Evolutionary conservation across 2,113 vertebrate species (phyloP).

Genomic region (Psammodynastes pulverulentus): DNA sequence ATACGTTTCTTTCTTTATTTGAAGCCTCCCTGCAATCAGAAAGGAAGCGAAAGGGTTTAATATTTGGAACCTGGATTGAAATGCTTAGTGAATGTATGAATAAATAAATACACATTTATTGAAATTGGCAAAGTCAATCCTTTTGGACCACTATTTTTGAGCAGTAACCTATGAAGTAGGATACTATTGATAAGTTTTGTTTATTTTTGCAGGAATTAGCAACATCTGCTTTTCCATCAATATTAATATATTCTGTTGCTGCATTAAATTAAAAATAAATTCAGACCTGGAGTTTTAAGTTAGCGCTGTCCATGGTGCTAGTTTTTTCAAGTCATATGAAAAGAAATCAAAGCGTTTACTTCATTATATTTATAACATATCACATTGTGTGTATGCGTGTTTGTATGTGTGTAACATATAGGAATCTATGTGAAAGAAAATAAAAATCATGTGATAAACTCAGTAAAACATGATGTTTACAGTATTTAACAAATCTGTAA

Average conservation of each 20-base stretch:
- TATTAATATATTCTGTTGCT: background rate
- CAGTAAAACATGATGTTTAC: background rate
- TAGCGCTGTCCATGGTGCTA: conserved; percentile 22
- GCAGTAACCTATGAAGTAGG: background rate
- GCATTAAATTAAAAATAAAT: no score
- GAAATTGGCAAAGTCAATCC: background rate
- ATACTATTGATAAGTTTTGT: background rate
- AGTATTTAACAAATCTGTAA: background rate
- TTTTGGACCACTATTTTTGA: background rate
- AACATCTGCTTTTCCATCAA: rapidly evolving
- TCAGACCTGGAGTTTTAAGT: background rate
- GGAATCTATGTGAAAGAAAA: background rate
- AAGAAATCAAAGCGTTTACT: background rate
- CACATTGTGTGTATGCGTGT: background rate
- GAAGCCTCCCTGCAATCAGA: background rate
- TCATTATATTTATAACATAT: background rate
- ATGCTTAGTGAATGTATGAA: background rate
- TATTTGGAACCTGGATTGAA: background rate
- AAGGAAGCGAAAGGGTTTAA: rapidly evolving
- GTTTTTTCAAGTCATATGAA: background rate
- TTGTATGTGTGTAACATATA: background rate
- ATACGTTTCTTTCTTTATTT: rapidly evolving
- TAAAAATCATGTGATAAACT: background rate
- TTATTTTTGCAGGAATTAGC: background rate
- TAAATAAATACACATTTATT: background rate